Conservation (phyloP, 2,888 invertebrate genomes). For the Liposcelis brunnea region DNA sequence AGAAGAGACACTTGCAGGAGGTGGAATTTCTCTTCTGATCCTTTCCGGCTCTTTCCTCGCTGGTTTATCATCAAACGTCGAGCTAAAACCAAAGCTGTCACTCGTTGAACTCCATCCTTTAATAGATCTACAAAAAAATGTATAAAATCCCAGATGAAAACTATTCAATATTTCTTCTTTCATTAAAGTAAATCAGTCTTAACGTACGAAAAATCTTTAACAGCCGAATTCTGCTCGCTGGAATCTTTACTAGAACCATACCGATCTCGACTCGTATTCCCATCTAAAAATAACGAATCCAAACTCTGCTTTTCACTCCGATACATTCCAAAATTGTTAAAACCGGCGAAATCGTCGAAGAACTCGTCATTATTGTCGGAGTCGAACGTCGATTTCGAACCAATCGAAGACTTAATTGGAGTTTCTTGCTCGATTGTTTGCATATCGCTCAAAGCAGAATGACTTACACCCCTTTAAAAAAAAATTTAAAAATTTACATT, state of each 20-base stretch:
- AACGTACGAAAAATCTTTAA: too few relatives aligned
- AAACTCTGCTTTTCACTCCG: slow-evolving; percentile 23
- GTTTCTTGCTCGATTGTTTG: slow-evolving; percentile 75
- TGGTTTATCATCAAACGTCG: too few relatives aligned
- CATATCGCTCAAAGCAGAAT: slow-evolving; percentile 84
- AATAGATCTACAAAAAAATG: too few relatives aligned
- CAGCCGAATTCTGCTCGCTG: too few relatives aligned
- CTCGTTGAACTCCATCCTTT: too few relatives aligned
- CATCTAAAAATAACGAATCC: slow-evolving; percentile 10
- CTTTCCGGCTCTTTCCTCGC: not conserved
- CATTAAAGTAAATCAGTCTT: too few relatives aligned
- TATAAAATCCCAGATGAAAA: too few relatives aligned
- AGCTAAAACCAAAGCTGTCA: too few relatives aligned
- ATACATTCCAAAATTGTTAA: slow-evolving; percentile 23
- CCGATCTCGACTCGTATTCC: slow-evolving; percentile 7
- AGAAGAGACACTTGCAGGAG: slow-evolving; percentile 13
- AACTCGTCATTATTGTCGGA: slow-evolving; percentile 29
- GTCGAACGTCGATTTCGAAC: slow-evolving; percentile 26
- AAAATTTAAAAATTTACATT: slow-evolving; percentile 13
- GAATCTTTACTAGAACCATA: too few relatives aligned
- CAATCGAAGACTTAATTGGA: slow-evolving; percentile 27
- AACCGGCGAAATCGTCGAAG: slow-evolving; percentile 28
- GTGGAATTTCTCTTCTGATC: slow-evolving; percentile 2
- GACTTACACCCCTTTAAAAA: slow-evolving; percentile 45
- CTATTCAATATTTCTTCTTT: too few relatives aligned